Base-by-base conservation (phyloP, 2,797 vertebrate species). In the Aphelocoma californica region DNA sequence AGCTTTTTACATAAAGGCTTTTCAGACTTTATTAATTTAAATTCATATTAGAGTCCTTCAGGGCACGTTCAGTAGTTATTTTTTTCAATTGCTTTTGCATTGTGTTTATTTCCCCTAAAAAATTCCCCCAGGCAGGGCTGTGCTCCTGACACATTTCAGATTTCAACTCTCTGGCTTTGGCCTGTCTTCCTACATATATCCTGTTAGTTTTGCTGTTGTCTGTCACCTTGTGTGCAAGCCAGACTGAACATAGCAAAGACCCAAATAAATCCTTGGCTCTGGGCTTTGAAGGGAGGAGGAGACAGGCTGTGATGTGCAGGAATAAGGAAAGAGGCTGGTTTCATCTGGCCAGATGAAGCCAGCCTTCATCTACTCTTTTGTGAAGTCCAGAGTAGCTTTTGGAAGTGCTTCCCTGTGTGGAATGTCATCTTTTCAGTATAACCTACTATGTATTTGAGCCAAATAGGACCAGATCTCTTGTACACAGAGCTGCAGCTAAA, bases 11-110 rank as follows among this genome's bases (percentile, higher is more conserved):
- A 77, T 57, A 82, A 70, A 87, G 47, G 4, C 24, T 90, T 85
- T 95, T 95, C 86, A 92, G 58, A 82, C 34, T 64, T 90, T 80
- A 79, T 93, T 93, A 90, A 77, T 80, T 88, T 93, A 82, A 95
- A 82, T 65, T 93, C 66, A 70, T 28, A 62, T 75, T 81, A 84
- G 47, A 82, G 48, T 8, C 56, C 88, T 79, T 56, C 64, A 70
- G 74, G 90, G 5, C 14, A 77, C 13, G 18, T 42, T 92, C 74
- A 84, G 86, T 38, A 44, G 56, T 70, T 0, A 7, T 74, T 79
- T 88, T 78, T 86, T 72, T 73, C 47, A 92, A 74, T 40, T 1
- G 1, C 9, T 93, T 86, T 80, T 93, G 64, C 42, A 73, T 40
- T 93, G 82, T 95, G 65, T 83, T 95, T 86, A 81, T 86, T 95